These are phyloP conservation scores for Mythimna impura DNA, from an alignment of 2,888 invertebrate genomes.

Conservation along the genomic window DNA sequence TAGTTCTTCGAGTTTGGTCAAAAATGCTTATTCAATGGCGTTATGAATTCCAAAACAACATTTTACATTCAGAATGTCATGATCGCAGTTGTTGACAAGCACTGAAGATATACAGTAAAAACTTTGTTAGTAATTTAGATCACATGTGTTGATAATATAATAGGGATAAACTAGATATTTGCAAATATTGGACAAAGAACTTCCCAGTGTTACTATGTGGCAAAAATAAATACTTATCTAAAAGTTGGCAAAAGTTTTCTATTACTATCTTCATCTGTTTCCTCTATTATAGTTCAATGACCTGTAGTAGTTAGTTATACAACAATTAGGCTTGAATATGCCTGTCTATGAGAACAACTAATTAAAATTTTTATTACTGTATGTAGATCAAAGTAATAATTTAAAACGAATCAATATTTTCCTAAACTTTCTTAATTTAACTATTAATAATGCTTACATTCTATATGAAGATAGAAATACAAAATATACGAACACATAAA, in stretches of 20 bases:
- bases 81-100: constrained; percentile 28
- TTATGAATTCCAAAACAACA: constrained; percentile 17
- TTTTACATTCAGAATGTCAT: constrained; percentile 19
- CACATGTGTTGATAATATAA: constrained; percentile 6
- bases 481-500: neutral
- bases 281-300: constrained; percentile 59
- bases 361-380: constrained; percentile 6
- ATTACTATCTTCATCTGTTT: constrained; percentile 36
- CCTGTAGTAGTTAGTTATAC: constrained; percentile 42
- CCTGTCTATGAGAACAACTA: constrained; percentile 29
- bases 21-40: neutral
- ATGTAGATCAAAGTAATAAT: constrained; percentile 12
- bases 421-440: constrained; percentile 21
- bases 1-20: neutral
- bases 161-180: constrained; percentile 5
- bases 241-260: constrained; percentile 26
- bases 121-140: constrained; percentile 22
- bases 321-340: constrained; percentile 54
- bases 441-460: neutral
- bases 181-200: constrained; percentile 8
- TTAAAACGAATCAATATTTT: constrained; percentile 29
- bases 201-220: neutral
- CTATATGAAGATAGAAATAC: constrained; percentile 10
- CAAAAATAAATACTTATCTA: constrained; percentile 8
- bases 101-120: constrained; percentile 9